Conservation (phyloP, 2,888 invertebrate genomes). For the Torymus texanus region DNA sequence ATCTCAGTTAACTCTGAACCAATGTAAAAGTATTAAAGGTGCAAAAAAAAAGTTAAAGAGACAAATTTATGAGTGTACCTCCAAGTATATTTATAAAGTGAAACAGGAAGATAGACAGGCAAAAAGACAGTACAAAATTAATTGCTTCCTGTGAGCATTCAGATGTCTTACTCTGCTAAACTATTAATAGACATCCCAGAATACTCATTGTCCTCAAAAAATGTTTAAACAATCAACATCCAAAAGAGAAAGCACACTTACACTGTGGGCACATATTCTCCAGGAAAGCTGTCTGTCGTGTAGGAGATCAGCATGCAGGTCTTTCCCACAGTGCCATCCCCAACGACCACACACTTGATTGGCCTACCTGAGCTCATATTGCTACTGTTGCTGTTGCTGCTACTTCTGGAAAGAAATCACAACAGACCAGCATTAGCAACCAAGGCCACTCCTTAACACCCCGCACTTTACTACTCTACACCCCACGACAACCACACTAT, state of each 20-base stretch:
- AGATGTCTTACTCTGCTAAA: constrained; percentile 62
- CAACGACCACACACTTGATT: constrained; percentile 94
- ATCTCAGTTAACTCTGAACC: too few species aligned
- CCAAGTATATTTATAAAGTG: constrained; percentile 56
- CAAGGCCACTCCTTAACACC: too few species aligned
- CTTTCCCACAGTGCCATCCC: constrained; percentile 95
- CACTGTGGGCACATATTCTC: constrained; percentile 97
- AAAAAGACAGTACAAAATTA: constrained; percentile 65
- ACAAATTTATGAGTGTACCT: constrained; percentile 32
- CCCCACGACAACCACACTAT: neutral
- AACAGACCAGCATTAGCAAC: too few species aligned
- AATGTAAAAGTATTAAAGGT: neutral
- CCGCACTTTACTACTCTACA: neutral
- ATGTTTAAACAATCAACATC: constrained; percentile 16
- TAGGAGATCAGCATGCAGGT: constrained; percentile 96
- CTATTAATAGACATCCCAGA: constrained; percentile 66
- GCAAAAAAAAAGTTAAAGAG: constrained; percentile 17
- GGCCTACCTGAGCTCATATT: constrained; percentile 93
- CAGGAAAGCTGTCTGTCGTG: constrained; percentile 94
- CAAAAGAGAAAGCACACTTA: constrained; percentile 78
- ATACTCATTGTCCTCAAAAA: neutral
- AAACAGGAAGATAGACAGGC: constrained; percentile 59
- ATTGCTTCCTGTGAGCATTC: constrained; percentile 67
- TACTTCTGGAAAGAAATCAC: neutral
- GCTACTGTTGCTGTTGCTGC: constrained; percentile 49